phyloP scores from a whole-genome alignment of 2,888 invertebrate genomes.

The Bombylius discolor region DNA sequence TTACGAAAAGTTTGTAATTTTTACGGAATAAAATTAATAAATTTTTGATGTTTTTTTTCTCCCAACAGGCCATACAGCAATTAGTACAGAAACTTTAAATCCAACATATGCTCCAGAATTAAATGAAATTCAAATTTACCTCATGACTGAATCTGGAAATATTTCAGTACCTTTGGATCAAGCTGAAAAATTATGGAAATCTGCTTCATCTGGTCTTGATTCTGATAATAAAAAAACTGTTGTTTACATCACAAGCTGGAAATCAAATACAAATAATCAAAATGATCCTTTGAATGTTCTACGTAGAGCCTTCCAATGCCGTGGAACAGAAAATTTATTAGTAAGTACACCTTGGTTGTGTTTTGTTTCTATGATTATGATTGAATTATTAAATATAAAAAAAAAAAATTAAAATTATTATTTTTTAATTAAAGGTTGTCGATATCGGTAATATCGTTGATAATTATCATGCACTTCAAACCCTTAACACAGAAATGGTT shows the following conservation, averaged over 20 bases:
- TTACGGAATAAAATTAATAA: not conserved
- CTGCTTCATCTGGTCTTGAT: not conserved
- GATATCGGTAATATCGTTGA: constrained; percentile 3
- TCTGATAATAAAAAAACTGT: not conserved
- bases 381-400: too few relatives aligned
- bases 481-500: constrained; percentile 2
- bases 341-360: constrained; percentile 1
- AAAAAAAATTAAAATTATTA: not conserved
- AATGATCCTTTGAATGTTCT: not conserved
- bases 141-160: not conserved
- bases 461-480: not conserved
- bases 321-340: constrained; percentile 12
- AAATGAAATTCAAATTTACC: not conserved
- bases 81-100: not conserved
- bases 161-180: not conserved
- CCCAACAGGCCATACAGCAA: not conserved
- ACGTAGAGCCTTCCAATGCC: constrained; percentile 8
- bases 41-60: not conserved
- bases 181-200: not conserved
- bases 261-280: not conserved
- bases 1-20: too few relatives aligned
- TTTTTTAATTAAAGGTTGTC: not conserved
- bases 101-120: not conserved
- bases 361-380: too few relatives aligned
- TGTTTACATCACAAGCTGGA: not conserved